Evolutionary conservation across 2,113 vertebrate genomes (phyloP), one percentile per base, ranked within the genome.

Genomic region (Sinocyclocheilus anophthalmus): DNA sequence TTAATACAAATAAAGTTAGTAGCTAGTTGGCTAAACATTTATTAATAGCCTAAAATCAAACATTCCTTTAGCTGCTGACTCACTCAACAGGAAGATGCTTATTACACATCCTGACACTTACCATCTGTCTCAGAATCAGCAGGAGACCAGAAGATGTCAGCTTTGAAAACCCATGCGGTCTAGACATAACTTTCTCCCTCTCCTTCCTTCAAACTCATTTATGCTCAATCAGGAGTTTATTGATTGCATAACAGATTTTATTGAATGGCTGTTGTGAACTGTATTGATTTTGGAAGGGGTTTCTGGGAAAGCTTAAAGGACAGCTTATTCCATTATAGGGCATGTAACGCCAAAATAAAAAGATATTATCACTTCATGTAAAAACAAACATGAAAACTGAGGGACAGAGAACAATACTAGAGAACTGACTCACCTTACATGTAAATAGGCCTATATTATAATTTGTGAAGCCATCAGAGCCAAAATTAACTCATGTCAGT

Each of bases 101-200:
- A 87, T 84, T 84, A 55, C 82, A 87, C 26, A 84, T 81, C 86
- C 83, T 24, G 76, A 55, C 63, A 14, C 30, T 55, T 84, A 18
- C 8, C 20, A 10, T 20, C 24, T 16, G 24, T 39, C 75, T 72
- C 61, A 61, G 73, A 75, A 20, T 77, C 65, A 84, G 82, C 48
- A 61, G 86, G 26, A 55, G 76, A 55, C 73, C 72, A 79, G 45
- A 84, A 61, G 57, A 78, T 67, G 63, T 67, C 63, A 67, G 48
- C 53, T 70, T 59, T 84, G 81, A 72, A 87, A 87, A 87, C 72
- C 78, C 20, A 77, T 63, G 18, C 7, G 14, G 53, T 77, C 53
- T 59, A 84, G 76, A 86, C 85, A 76, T 30, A 75, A 73, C 81
- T 65, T 50, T 22, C 39, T 48, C 70, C 42, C 80, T 63, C 76